These are phyloP conservation scores for Asobara japonica DNA, from an alignment of 1,140 invertebrate genomes.

Conservation along the genomic window DNA sequence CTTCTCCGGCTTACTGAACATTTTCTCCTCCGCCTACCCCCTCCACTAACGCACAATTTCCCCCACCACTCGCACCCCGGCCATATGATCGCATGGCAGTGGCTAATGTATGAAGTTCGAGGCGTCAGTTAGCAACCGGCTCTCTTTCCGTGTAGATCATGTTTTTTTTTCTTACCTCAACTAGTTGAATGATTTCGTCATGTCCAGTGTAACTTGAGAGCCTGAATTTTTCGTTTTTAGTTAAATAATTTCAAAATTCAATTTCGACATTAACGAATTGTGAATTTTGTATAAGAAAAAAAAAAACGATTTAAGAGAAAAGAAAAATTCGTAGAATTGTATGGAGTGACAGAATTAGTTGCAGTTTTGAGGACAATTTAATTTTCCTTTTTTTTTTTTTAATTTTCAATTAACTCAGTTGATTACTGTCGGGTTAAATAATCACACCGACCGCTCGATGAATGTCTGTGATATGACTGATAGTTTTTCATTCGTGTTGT, in stretches of 20 bases:
- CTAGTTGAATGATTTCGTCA: constrained; percentile 37
- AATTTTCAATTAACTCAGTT: neutral
- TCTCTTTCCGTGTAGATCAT: constrained; percentile 43
- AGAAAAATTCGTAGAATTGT: neutral
- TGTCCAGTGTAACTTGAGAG: constrained; percentile 51
- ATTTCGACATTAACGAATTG: neutral
- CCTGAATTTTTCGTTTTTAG: neutral
- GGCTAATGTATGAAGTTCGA: constrained; percentile 39
- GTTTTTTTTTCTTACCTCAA: neutral
- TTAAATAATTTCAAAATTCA: neutral
- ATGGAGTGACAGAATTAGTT: neutral
- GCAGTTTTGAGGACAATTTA: neutral
- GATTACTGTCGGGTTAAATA: neutral
- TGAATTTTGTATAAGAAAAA: neutral
- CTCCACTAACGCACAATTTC: constrained; percentile 13
- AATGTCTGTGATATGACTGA: constrained; percentile 42
- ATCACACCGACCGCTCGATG: constrained; percentile 1
- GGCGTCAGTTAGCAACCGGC: constrained; percentile 66
- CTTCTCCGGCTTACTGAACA: neutral
- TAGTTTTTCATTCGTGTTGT: constrained; percentile 38
- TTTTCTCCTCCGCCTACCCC: neutral
- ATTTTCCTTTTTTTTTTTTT: neutral
- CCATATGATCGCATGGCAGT: constrained; percentile 58
- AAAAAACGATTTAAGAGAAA: neutral
- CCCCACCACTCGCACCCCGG: constrained; percentile 35